Base-by-base conservation (phyloP, 2,888 invertebrate species). In the Agrilus cyanescens region DNA sequence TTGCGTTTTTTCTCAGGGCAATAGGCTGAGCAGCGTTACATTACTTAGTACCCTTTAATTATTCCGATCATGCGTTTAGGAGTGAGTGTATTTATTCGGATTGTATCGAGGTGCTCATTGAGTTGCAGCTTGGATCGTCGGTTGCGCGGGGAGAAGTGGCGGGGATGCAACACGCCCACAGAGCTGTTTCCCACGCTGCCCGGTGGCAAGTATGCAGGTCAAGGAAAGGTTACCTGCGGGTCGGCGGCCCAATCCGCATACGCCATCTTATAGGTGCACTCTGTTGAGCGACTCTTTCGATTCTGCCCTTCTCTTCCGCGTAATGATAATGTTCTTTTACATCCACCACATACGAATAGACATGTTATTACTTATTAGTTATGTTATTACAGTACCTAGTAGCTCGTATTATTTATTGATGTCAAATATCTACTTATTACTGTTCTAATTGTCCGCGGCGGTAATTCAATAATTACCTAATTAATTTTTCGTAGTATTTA, bases 171-270 rank as follows among this genome's bases (percentile, higher is more conserved):
- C 63, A 65, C 66, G 63, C 68, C 68, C 60, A 66, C 66, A 59
- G 65, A 65, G 60, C 58, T 56, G 57, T 65, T 66, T 66, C 67
- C 66, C 66, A 66, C 71, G 69, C 70, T 69, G 72, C 71, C 71
- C 70, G 71, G 71, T 71, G 71, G 69, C 72, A 72, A 72, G 72
- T 72, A 74, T 73, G 73, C 74, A 71, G 73, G 73, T 73, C 73
- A 73, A 74, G 73, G 74, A 73, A 73, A 73, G 73, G 73, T 73
- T 73, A 73, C 70, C 62, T 59, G 57, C 62, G 62, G 65, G 65
- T 66, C 65, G 64, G 59, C 63, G 64, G 60, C 62, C 61, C 62
- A 63, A 61, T 62, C 59, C 58, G 60, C 62, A 58, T 59, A 59
- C 52, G 54, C 57, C 50, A 51, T 52, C 25, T 25, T 10, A 25